A percentile compares a stretch with the other conserved stretches of the same genome.
phyloP scores from a whole-genome alignment of 2,888 invertebrate species.

The Suillia variegata region DNA sequence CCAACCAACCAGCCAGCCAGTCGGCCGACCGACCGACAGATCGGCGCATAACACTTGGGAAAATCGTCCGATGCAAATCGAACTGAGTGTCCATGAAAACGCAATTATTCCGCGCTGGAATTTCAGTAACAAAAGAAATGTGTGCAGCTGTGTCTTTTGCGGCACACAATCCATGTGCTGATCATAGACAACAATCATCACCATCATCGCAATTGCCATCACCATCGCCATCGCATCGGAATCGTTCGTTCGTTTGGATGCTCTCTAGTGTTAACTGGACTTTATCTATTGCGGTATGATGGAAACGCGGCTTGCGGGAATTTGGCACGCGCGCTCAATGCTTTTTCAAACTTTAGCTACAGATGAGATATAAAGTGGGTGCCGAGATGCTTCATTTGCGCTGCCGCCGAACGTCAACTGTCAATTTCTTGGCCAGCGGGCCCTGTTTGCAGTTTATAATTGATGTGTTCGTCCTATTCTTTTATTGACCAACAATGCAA shows the following conservation, averaged over 20 bases:
- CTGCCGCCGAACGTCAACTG: not conserved
- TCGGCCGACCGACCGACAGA: no score
- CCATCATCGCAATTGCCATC: no score
- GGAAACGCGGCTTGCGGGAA: not conserved
- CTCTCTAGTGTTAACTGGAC: not conserved
- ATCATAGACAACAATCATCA: no score
- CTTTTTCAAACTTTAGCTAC: not conserved
- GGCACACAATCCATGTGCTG: no score
- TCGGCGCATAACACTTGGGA: no score
- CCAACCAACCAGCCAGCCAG: no score
- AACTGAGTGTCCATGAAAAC: no score
- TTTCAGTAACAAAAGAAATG: not conserved
- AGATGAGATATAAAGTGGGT: not conserved
- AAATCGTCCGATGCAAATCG: no score
- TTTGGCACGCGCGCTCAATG: not conserved
- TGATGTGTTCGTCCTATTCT: not conserved
- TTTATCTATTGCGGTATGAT: no score
- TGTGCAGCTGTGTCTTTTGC: not conserved
- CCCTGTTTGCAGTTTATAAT: not conserved
- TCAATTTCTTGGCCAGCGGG: not conserved
- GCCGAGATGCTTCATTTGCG: no score
- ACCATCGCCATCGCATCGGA: no score
- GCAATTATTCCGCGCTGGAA: no score
- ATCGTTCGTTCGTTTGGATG: not conserved
- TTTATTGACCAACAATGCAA: not conserved